Percentiles rank a stretch among this genome's conserved stretches.
Conservation (phyloP, 2,888 invertebrate genomes). For the Melolontha melolontha region DNA sequence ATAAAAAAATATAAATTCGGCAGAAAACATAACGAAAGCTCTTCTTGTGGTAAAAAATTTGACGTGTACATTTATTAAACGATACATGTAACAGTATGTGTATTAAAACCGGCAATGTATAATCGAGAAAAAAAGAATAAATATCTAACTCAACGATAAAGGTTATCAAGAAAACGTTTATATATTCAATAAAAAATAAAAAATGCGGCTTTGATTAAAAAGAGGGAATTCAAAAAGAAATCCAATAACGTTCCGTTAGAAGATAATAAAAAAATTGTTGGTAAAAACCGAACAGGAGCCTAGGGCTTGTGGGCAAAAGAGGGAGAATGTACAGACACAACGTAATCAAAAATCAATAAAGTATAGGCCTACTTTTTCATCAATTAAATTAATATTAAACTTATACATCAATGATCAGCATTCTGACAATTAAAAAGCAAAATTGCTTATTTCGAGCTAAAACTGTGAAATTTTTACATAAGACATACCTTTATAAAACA, state of each 20-base stretch:
- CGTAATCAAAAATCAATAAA: constrained; percentile 33
- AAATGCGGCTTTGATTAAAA: constrained; percentile 37
- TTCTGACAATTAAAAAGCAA: too few species aligned
- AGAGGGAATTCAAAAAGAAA: constrained; percentile 34
- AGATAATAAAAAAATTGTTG: constrained; percentile 29
- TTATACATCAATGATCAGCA: too few species aligned
- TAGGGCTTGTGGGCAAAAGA: constrained; percentile 14
- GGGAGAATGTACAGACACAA: constrained; percentile 18
- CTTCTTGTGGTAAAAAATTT: constrained; percentile 9
- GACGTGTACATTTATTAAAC: constrained; percentile 18
- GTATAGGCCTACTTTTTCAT: constrained; percentile 20
- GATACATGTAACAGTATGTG: constrained; percentile 11
- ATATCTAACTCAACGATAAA: constrained; percentile 19
- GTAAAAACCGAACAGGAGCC: constrained; percentile 25
- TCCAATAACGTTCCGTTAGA: constrained; percentile 30
- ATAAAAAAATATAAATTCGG: constrained; percentile 9
- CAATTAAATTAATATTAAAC: constrained; percentile 16
- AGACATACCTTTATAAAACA: constrained; percentile 18
- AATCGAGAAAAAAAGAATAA: constrained; percentile 14
- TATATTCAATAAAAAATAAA: constrained; percentile 36
- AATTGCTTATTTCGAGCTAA: too few species aligned
- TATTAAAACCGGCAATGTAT: constrained; percentile 11
- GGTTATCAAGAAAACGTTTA: constrained; percentile 27
- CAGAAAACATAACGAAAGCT: constrained; percentile 14
- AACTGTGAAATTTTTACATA: background rate